Evolutionary conservation across 2,888 invertebrate species (phyloP).

Genomic region (Prosopocoilus inquinatus): DNA sequence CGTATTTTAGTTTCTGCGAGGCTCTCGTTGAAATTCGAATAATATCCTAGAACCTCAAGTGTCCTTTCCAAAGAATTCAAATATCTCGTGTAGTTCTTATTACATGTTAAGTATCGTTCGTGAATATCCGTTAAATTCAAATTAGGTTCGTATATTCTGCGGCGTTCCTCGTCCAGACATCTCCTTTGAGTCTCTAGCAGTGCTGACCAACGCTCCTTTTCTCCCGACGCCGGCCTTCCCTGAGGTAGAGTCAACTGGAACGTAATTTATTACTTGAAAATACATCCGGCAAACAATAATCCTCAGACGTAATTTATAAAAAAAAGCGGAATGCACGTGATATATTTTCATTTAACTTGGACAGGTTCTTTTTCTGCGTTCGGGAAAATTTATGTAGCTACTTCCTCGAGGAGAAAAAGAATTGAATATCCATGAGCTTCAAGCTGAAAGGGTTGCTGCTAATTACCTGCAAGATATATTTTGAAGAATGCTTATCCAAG

Average conservation of each 20-base stretch:
- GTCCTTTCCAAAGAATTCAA: slow-evolving; percentile 29
- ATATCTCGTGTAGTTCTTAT: slow-evolving; percentile 27
- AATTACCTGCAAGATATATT: slow-evolving; percentile 29
- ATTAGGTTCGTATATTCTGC: slow-evolving; percentile 16
- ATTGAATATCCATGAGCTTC: no score
- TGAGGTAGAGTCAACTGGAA: slow-evolving; percentile 33
- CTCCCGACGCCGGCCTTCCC: slow-evolving; percentile 20
- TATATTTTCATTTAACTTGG: no score
- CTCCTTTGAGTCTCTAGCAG: slow-evolving; percentile 27
- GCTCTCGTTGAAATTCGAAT: background rate
- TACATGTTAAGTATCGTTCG: slow-evolving; percentile 26
- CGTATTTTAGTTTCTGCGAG: slow-evolving; percentile 13
- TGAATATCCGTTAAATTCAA: slow-evolving; percentile 30
- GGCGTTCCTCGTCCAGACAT: slow-evolving; percentile 27
- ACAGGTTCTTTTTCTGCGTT: no score
- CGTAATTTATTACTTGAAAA: slow-evolving; percentile 8
- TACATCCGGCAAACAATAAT: no score
- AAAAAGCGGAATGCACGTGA: no score
- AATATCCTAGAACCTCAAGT: slow-evolving; percentile 26
- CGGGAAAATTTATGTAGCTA: no score
- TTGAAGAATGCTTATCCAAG: slow-evolving; percentile 26
- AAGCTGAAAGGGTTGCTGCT: background rate
- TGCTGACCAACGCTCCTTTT: slow-evolving; percentile 28
- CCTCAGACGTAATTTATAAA: no score
- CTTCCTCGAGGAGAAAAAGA: no score